phyloP scores from a whole-genome alignment of 2,113 vertebrate species.

The Strix aluco region DNA sequence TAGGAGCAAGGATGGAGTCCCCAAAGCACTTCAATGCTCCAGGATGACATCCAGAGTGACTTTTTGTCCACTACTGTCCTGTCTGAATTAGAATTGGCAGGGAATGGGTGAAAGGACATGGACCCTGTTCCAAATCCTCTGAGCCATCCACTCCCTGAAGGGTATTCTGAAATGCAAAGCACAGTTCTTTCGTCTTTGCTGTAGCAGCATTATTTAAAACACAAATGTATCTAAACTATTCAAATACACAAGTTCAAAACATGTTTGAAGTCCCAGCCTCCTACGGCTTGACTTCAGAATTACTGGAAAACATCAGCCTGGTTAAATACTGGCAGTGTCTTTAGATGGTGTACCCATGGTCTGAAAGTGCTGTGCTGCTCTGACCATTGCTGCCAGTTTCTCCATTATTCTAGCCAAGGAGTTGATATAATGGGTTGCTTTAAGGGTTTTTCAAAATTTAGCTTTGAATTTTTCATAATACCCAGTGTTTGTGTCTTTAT shows the following conservation, averaged over 20 bases:
- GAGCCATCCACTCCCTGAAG: neutral
- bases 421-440: neutral
- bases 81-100: neutral
- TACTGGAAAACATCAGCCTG: neutral
- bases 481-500: neutral
- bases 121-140: neutral
- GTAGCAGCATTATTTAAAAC: neutral
- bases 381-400: neutral
- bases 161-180: neutral
- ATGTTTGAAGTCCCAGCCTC: neutral
- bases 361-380: neutral
- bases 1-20: neutral
- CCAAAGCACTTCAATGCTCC: neutral
- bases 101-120: neutral
- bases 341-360: neutral
- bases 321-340: rapidly evolving
- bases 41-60: neutral
- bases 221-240: neutral
- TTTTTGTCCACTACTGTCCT: neutral
- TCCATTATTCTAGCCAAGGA: neutral
- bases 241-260: neutral
- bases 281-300: neutral
- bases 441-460: neutral
- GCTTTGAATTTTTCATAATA: neutral
- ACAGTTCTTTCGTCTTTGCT: neutral